Percentiles rank a stretch among this genome's conserved stretches.
Evolutionary conservation across 2,888 invertebrate species (phyloP).

Genomic region (Spicauda simplicius): DNA sequence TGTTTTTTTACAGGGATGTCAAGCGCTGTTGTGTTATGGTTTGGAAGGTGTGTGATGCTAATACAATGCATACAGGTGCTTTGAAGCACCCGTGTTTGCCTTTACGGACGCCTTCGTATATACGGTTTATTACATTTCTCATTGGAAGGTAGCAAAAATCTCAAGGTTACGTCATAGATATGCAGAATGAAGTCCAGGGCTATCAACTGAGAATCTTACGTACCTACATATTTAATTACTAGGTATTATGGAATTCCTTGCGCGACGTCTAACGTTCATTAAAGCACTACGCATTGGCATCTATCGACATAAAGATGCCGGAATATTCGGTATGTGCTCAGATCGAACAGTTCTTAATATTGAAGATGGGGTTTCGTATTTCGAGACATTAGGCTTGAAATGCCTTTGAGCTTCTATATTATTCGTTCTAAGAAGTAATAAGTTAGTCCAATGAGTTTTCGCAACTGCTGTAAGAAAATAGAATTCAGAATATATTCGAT

Average conservation of each 20-base stretch:
- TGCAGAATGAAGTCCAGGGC: neutral
- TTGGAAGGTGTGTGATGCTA: no score
- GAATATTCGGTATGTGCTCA: conserved; percentile 24
- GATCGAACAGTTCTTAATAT: conserved; percentile 6
- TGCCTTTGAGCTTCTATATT: neutral
- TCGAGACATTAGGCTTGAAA: conserved; percentile 10
- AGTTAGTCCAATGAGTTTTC: no score
- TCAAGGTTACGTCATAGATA: neutral
- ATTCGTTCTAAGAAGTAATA: neutral
- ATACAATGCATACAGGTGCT: no score
- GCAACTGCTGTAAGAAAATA: no score
- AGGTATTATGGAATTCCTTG: conserved; percentile 20
- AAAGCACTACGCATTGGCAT: conserved; percentile 27
- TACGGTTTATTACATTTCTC: no score
- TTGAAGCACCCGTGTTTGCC: no score
- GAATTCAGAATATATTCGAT: no score
- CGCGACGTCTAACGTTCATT: conserved; percentile 19
- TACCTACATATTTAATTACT: conserved; percentile 22
- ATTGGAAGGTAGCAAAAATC: no score
- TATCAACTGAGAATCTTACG: neutral
- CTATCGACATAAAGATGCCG: conserved; percentile 15
- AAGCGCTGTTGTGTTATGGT: no score
- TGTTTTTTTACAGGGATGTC: no score
- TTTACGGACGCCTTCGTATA: no score
- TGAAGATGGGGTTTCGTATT: conserved; percentile 17